Evolutionary conservation across 2,113 vertebrate species (phyloP).

Genomic region (Electrona antarctica): DNA sequence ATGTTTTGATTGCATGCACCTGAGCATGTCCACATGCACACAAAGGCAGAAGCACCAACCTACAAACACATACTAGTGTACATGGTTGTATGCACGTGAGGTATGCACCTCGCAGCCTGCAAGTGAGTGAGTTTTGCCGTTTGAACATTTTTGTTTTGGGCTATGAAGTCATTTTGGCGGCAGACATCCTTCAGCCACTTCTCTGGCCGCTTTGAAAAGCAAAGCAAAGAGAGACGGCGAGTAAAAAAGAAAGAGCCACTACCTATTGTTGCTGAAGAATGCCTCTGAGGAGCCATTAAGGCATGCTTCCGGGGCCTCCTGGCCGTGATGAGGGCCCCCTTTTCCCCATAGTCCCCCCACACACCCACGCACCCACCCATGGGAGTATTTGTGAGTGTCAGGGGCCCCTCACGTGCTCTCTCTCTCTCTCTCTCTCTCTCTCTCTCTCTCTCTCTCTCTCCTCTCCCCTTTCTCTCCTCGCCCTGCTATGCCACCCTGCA

Average conservation of each 20-base stretch:
- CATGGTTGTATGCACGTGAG: neutral
- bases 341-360: constrained; percentile 17
- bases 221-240: constrained; percentile 8
- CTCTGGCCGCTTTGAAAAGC: constrained; percentile 23
- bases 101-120: neutral
- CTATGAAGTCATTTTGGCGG: constrained; percentile 36
- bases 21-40: neutral
- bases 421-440: neutral
- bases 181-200: constrained; percentile 15
- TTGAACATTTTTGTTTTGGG: constrained; percentile 18
- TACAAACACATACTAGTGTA: constrained; percentile 5
- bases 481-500: constrained; percentile 26
- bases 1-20: neutral
- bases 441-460: constrained; percentile 2
- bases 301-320: constrained; percentile 63
- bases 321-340: constrained; percentile 37
- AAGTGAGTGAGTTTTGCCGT: neutral
- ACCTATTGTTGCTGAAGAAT: constrained; percentile 49
- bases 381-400: constrained; percentile 36
- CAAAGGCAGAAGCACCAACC: neutral
- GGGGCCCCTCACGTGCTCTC: constrained; percentile 45
- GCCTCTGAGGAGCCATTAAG: constrained; percentile 50
- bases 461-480: neutral
- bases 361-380: constrained; percentile 15
- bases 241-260: constrained; percentile 31